Evolutionary conservation across 2,888 invertebrate genomes (phyloP).

Genomic region (Caenorhabditis sp.): DNA sequence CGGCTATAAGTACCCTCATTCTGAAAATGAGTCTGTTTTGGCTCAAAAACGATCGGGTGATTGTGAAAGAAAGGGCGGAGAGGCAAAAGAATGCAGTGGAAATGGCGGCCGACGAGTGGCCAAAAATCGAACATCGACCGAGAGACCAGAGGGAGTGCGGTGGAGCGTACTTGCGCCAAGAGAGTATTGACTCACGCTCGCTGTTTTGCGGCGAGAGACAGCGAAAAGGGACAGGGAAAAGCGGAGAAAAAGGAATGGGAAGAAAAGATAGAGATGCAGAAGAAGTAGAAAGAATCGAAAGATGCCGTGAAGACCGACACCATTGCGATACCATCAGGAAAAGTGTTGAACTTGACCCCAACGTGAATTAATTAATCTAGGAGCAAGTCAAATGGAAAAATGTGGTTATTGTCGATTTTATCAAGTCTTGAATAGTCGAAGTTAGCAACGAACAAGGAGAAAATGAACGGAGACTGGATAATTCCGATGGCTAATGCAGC

Average conservation of each 20-base stretch:
- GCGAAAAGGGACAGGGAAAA: background rate
- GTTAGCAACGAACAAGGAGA: constrained; percentile 14
- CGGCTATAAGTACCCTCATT: constrained; percentile 67
- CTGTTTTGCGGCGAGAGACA: background rate
- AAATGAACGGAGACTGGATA: constrained; percentile 31
- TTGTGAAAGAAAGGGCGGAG: constrained; percentile 19
- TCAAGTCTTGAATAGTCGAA: background rate
- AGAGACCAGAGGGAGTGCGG: constrained; percentile 41
- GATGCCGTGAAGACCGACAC: no score
- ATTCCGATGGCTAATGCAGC: constrained; percentile 15
- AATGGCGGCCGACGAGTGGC: constrained; percentile 37
- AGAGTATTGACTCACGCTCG: constrained; percentile 1
- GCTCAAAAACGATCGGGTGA: constrained; percentile 5
- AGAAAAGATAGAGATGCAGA: no score
- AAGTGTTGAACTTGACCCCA: no score
- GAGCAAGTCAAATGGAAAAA: no score
- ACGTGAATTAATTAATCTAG: no score
- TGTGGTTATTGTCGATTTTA: background rate
- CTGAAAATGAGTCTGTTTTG: constrained; percentile 25
- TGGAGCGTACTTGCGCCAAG: constrained; percentile 44
- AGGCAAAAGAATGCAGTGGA: constrained; percentile 39
- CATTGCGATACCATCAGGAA: no score
- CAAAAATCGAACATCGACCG: constrained; percentile 61
- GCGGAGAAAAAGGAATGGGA: background rate
- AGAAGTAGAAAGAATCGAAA: no score